These are phyloP conservation scores for Synanthedon tipuliformis DNA, from an alignment of 2,888 invertebrate species.

Conservation along the genomic window DNA sequence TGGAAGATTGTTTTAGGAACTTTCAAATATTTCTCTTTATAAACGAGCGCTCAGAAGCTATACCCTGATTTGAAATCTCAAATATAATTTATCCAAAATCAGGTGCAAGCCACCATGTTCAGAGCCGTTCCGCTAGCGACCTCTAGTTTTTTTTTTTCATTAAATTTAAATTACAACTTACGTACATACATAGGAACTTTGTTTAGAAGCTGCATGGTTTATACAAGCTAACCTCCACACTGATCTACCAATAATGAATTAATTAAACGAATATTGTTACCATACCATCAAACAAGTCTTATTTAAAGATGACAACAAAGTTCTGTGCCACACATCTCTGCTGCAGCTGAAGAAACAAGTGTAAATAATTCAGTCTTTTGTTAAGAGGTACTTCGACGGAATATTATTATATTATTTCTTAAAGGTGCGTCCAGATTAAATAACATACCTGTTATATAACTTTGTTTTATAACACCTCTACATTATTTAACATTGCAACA, in stretches of 20 bases:
- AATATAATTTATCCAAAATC: conserved; percentile 31
- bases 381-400: conserved; percentile 2
- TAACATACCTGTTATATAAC: too few relatives aligned
- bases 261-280: conserved; percentile 52
- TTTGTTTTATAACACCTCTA: too few relatives aligned
- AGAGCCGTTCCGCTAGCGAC: conserved; percentile 42
- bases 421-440: not conserved
- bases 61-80: conserved; percentile 57
- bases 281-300: conserved; percentile 47
- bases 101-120: conserved; percentile 27
- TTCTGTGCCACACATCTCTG: conserved; percentile 19
- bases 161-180: conserved; percentile 63
- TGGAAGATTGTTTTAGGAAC: conserved; percentile 15
- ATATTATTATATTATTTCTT: not conserved
- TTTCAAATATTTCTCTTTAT: conserved; percentile 1
- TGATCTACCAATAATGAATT: conserved; percentile 63
- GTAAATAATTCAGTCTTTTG: conserved; percentile 10
- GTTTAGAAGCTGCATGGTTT: conserved; percentile 71
- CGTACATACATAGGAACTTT: conserved; percentile 72
- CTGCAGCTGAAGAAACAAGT: conserved; percentile 5
- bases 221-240: conserved; percentile 69
- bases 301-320: conserved; percentile 30
- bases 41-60: conserved; percentile 13
- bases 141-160: conserved; percentile 46
- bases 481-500: too few relatives aligned